Conservation (phyloP, 1,140 invertebrate genomes). For the Drosophila cardini region DNA sequence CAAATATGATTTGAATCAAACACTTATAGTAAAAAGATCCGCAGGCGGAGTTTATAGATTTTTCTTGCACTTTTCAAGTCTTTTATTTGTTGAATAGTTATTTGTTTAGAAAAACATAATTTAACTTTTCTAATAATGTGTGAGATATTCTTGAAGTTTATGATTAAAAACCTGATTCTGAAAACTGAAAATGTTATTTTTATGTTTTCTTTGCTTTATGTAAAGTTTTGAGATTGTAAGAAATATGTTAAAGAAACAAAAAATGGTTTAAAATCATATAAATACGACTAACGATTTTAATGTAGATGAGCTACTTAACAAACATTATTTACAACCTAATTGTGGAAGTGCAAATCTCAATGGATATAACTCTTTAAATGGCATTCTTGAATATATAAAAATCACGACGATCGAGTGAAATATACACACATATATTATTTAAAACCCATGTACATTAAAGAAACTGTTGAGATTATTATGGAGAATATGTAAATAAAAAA, state of each 20-base stretch:
- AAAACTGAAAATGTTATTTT: not conserved
- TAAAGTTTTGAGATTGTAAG: constrained; percentile 13
- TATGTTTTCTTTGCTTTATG: not conserved
- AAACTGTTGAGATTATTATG: constrained; percentile 41
- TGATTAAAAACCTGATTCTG: not conserved
- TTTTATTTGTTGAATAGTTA: too few species aligned
- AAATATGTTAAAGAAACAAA: constrained; percentile 22
- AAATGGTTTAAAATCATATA: constrained; percentile 62
- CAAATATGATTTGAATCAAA: not conserved
- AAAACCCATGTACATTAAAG: constrained; percentile 54
- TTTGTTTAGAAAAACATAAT: too few species aligned
- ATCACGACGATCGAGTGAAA: constrained; percentile 56
- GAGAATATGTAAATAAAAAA: constrained; percentile 68
- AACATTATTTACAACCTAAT: constrained; percentile 28
- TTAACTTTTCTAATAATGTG: too few species aligned
- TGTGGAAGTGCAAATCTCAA: constrained; percentile 39
- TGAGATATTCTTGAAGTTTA: too few species aligned
- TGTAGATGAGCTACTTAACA: constrained; percentile 46
- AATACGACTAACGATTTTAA: constrained; percentile 68
- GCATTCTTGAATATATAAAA: constrained; percentile 25
- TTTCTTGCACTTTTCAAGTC: constrained; percentile 6
- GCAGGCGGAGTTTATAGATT: constrained; percentile 62
- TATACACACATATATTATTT: constrained; percentile 12
- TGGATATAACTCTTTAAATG: constrained; percentile 31
- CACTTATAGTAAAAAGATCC: constrained; percentile 39